These are phyloP conservation scores for Caerostris extrusa DNA, from an alignment of 1,140 invertebrate species.

Conservation along the genomic window DNA sequence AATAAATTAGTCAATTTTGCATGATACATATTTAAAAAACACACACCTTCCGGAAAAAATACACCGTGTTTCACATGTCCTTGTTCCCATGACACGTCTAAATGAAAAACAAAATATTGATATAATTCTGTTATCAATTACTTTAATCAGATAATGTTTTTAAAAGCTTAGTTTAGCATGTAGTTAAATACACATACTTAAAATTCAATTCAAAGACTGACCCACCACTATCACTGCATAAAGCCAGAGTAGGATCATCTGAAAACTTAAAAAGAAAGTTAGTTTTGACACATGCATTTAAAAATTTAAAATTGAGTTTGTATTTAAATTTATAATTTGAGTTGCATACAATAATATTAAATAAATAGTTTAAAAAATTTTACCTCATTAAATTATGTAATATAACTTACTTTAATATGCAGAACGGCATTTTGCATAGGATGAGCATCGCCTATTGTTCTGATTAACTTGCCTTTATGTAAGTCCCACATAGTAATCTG, in stretches of 20 bases:
- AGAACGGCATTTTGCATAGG: constrained; percentile 93
- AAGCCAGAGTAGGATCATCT: constrained; percentile 88
- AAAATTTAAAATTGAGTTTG: too few species aligned
- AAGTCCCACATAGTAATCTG: constrained; percentile 84
- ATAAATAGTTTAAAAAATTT: background rate
- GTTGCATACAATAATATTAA: background rate
- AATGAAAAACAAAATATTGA: background rate
- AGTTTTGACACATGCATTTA: too few species aligned
- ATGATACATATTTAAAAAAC: background rate
- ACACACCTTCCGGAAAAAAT: constrained; percentile 82
- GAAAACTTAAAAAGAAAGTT: constrained; percentile 85
- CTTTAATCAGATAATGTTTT: background rate
- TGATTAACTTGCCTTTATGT: constrained; percentile 85
- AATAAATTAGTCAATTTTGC: background rate
- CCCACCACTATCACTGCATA: constrained; percentile 96
- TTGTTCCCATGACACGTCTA: constrained; percentile 90
- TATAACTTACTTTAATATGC: constrained; percentile 87
- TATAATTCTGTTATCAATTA: background rate
- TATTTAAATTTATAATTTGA: background rate
- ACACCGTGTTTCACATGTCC: constrained; percentile 82
- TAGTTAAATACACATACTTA: constrained; percentile 82
- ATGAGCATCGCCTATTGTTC: constrained; percentile 92
- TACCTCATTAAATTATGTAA: too few species aligned
- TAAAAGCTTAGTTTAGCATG: background rate
- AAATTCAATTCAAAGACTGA: constrained; percentile 98